Conservation (phyloP, 2,888 invertebrate species). For the Acrobasis suavella region DNA sequence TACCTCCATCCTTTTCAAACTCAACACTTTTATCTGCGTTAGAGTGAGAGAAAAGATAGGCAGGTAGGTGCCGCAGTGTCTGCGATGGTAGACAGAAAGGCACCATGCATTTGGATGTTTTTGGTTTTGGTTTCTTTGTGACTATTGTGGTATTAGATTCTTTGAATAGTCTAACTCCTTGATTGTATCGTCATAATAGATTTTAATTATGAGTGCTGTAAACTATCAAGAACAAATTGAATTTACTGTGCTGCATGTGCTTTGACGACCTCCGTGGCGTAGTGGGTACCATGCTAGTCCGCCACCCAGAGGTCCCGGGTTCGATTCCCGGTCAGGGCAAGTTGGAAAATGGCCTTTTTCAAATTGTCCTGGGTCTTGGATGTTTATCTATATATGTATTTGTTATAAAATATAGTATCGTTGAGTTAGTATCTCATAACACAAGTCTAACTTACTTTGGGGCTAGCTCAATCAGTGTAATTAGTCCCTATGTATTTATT, state of each 20-base stretch:
- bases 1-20: constrained; percentile 37
- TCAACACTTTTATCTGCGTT: constrained; percentile 34
- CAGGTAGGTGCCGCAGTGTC: constrained; percentile 79
- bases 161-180: constrained; percentile 20
- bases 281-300: no score
- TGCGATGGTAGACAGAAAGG: constrained; percentile 71
- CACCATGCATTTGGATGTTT: constrained; percentile 58
- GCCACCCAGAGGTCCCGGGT: no score
- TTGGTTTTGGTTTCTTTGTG: constrained; percentile 41
- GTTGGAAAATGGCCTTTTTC: no score
- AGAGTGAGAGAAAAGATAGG: constrained; percentile 52
- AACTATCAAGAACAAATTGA: not conserved
- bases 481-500: no score
- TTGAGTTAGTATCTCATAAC: no score
- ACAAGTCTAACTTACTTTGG: no score
- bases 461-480: no score
- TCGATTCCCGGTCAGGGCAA: no score
- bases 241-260: not conserved
- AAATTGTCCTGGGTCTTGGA: no score
- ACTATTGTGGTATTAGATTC: constrained; percentile 33
- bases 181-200: constrained; percentile 6
- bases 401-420: no score
- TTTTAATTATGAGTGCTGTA: constrained; percentile 1
- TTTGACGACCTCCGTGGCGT: no score
- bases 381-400: no score